A percentile compares a stretch with the other conserved stretches of the same genome.
Evolutionary conservation across 1,140 invertebrate genomes (phyloP).

Genomic region (Protaetia brevitarsis): DNA sequence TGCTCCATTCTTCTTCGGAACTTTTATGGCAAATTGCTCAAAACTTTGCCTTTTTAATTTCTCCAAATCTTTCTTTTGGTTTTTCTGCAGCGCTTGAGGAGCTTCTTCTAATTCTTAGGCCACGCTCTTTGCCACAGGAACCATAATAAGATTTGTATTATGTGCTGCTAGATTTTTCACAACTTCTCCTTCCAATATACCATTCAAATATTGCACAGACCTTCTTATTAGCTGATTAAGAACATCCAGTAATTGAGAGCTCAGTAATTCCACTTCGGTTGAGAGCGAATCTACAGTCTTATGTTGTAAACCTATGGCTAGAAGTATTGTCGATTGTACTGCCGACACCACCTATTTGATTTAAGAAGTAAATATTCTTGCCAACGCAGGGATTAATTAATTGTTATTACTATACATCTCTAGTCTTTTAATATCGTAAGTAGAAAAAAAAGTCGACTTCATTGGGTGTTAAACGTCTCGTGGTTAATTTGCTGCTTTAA

Average conservation of each 20-base stretch:
- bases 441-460: slow-evolving; percentile 73
- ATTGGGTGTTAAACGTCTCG: slow-evolving; percentile 57
- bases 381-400: slow-evolving; percentile 81
- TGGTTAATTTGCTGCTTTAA: slow-evolving; percentile 54
- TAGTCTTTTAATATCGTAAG: slow-evolving; percentile 84
- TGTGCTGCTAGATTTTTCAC: slow-evolving; percentile 63
- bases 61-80: slow-evolving; percentile 71
- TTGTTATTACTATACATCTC: slow-evolving; percentile 90
- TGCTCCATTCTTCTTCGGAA: slow-evolving; percentile 73
- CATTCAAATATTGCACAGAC: slow-evolving; percentile 60
- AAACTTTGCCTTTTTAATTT: slow-evolving; percentile 72
- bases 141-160: slow-evolving; percentile 55
- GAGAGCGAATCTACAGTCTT: slow-evolving; percentile 86
- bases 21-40: slow-evolving; percentile 81
- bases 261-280: slow-evolving; percentile 77
- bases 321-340: slow-evolving; percentile 79
- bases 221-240: slow-evolving; percentile 83
- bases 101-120: slow-evolving; percentile 80
- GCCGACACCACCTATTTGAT: slow-evolving; percentile 65
- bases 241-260: slow-evolving; percentile 83
- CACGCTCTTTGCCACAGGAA: slow-evolving; percentile 66
- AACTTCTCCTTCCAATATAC: slow-evolving; percentile 66
- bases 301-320: slow-evolving; percentile 90
- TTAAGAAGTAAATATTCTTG: slow-evolving; percentile 78
- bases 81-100: slow-evolving; percentile 68